Evolutionary conservation across 2,113 vertebrate species (phyloP).

Genomic region (Neogobius melanostomus): DNA sequence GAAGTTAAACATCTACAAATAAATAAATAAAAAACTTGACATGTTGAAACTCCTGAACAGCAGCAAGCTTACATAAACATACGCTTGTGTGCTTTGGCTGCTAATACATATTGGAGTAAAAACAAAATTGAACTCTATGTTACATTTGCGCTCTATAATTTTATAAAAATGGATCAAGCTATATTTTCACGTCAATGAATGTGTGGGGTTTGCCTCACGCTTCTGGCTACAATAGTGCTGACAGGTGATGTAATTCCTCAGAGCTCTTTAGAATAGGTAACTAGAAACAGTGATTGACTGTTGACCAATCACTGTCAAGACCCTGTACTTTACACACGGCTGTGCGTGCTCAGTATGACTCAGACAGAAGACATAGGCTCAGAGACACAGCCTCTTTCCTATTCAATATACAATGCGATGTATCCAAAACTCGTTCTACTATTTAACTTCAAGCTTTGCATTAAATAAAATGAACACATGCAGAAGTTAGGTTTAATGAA

Average conservation of each 20-base stretch:
- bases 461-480: too few relatives aligned
- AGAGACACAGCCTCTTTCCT: neutral
- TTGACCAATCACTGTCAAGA: slow-evolving; percentile 8
- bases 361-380: neutral
- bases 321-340: neutral
- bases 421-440: too few relatives aligned
- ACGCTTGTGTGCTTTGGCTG: too few relatives aligned
- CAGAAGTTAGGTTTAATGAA: too few relatives aligned
- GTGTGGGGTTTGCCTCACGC: neutral
- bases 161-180: neutral
- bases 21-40: too few relatives aligned
- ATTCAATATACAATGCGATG: neutral
- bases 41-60: too few relatives aligned
- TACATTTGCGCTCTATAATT: too few relatives aligned
- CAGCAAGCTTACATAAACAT: too few relatives aligned
- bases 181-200: neutral
- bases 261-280: neutral
- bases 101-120: too few relatives aligned
- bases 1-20: too few relatives aligned
- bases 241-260: neutral
- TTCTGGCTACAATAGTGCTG: neutral
- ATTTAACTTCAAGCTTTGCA: too few relatives aligned
- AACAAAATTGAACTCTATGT: too few relatives aligned
- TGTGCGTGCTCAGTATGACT: slow-evolving; percentile 4
- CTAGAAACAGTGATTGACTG: slow-evolving; percentile 4